Percentiles rank a stretch among this genome's conserved stretches.
phyloP scores from a whole-genome alignment of 1,140 invertebrate genomes.

The Xylocopa sonorina region DNA sequence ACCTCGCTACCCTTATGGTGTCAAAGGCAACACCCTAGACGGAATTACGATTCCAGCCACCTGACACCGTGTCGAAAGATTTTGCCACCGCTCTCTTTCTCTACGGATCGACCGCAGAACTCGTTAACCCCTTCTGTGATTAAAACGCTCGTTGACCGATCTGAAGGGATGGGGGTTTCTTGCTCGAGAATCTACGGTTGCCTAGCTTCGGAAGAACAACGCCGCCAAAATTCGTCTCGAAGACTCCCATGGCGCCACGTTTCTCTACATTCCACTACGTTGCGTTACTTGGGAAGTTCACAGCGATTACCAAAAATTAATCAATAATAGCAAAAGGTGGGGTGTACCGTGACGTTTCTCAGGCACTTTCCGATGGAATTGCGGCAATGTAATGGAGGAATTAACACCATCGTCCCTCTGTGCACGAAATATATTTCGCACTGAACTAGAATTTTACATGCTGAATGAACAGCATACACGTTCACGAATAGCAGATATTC shows the following conservation, averaged over 20 bases:
- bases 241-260: slow-evolving; percentile 49
- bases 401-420: too few relatives aligned
- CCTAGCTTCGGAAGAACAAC: slow-evolving; percentile 27
- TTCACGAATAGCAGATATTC: too few relatives aligned
- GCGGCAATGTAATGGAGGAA: not conserved
- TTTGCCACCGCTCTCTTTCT: slow-evolving; percentile 42
- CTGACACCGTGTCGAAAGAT: slow-evolving; percentile 70
- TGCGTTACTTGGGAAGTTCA: too few relatives aligned
- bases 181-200: not conserved
- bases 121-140: slow-evolving; percentile 66
- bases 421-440: too few relatives aligned
- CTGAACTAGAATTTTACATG: too few relatives aligned
- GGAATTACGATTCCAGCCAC: slow-evolving; percentile 66
- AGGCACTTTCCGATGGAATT: not conserved
- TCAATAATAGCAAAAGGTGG: slow-evolving; percentile 1
- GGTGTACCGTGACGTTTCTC: not conserved
- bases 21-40: slow-evolving; percentile 57
- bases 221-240: slow-evolving; percentile 42
- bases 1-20: slow-evolving; percentile 73
- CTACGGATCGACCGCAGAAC: slow-evolving; percentile 39
- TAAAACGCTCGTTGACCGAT: slow-evolving; percentile 34
- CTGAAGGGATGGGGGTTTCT: not conserved
- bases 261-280: not conserved
- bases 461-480: too few relatives aligned
- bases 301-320: too few relatives aligned